Evolutionary conservation across 1,140 invertebrate genomes (phyloP).

Genomic region (Leptinotarsa defecta): DNA sequence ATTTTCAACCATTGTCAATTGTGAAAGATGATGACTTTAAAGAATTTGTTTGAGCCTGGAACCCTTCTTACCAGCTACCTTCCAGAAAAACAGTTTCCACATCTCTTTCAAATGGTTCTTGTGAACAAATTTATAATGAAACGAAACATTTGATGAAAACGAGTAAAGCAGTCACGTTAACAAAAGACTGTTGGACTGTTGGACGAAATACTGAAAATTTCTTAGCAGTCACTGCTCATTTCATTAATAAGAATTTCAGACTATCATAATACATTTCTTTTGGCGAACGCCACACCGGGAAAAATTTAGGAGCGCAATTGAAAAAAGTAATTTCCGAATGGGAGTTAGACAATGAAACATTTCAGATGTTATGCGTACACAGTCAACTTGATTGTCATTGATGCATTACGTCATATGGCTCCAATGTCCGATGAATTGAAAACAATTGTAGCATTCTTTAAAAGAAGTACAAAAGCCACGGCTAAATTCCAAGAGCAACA

Average conservation of each 20-base stretch:
- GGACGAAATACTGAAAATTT: slow-evolving; percentile 28
- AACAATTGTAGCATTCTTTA: slow-evolving; percentile 31
- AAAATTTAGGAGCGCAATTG: slow-evolving; percentile 32
- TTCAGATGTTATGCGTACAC: slow-evolving; percentile 33
- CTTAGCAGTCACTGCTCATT: slow-evolving; percentile 36
- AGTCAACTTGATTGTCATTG: slow-evolving; percentile 23
- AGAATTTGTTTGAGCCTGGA: slow-evolving; percentile 34
- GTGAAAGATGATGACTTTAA: slow-evolving; percentile 40
- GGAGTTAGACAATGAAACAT: slow-evolving; percentile 40
- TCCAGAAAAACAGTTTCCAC: slow-evolving; percentile 27
- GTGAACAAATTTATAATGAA: background rate
- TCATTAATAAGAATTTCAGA: slow-evolving; percentile 30
- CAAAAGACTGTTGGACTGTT: slow-evolving; percentile 31
- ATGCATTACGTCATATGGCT: slow-evolving; percentile 14
- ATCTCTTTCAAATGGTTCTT: background rate
- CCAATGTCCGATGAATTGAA: slow-evolving; percentile 30
- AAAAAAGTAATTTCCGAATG: slow-evolving; percentile 37
- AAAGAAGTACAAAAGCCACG: slow-evolving; percentile 23
- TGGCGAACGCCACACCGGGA: slow-evolving; percentile 27
- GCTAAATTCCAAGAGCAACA: slow-evolving; percentile 30
- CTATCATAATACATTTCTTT: slow-evolving; percentile 32
- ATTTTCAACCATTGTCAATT: slow-evolving; percentile 42
- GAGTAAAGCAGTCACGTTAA: slow-evolving; percentile 7
- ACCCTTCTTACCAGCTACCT: slow-evolving; percentile 39
- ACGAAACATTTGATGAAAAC: background rate